These are phyloP conservation scores for Hippocampus barbouri DNA, from an alignment of 2,113 vertebrate species.

Conservation along the genomic window DNA sequence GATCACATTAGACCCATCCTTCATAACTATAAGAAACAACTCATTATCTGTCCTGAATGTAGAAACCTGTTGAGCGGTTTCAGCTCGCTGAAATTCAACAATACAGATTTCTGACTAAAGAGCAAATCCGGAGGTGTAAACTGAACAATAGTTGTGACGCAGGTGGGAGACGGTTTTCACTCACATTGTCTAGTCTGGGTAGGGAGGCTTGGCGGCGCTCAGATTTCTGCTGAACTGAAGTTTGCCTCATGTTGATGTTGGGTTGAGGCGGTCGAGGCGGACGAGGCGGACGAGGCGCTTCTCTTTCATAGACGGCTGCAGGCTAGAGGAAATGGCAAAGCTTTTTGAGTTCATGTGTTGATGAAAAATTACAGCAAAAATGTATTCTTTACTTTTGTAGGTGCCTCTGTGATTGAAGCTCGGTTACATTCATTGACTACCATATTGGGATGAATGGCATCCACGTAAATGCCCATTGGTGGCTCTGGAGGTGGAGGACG, in stretches of 20 bases:
- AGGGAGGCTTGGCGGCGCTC: slow-evolving; percentile 9
- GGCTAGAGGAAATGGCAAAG: slow-evolving; percentile 17
- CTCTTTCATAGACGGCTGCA: neutral
- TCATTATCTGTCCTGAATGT: neutral
- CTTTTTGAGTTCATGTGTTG: neutral
- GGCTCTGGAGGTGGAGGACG: slow-evolving; percentile 9
- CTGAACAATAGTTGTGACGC: neutral
- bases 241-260: accelerated
- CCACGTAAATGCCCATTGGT: neutral
- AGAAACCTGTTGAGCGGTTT: slow-evolving; percentile 3
- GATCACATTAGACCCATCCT: no score
- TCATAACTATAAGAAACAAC: neutral
- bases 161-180: neutral
- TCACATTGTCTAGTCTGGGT: neutral
- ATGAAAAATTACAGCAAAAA: neutral
- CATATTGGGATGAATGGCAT: neutral
- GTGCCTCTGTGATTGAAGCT: neutral
- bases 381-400: neutral
- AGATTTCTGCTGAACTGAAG: neutral
- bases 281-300: neutral
- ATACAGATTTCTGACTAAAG: neutral
- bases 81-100: slow-evolving; percentile 15
- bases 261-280: neutral
- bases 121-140: no score
- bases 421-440: neutral